Base-by-base conservation (phyloP, 1,140 invertebrate species). In the Tetranychus cinnabarinus region DNA sequence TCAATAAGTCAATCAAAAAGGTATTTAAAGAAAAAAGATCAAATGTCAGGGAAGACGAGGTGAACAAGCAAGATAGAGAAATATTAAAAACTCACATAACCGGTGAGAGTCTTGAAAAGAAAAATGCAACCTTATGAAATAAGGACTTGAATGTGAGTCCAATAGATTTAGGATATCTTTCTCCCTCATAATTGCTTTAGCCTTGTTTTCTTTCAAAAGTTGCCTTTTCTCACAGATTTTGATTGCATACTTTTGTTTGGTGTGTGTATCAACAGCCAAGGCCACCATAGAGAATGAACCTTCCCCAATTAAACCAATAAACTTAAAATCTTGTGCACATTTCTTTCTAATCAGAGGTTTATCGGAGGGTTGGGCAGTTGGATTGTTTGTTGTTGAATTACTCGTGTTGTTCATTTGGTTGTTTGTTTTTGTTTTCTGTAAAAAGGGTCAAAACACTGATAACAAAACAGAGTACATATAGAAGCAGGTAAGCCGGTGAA, bases 181-280 rank as follows among this genome's bases (percentile, higher is more conserved):
- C 70, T 96, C 91, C 46, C 91, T 77, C 71, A 84, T 85, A 42
- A 97, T 84, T 71, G 92, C 91, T 67, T 90, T 83, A 59, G 83
- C 82, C 73, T 97, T 97, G 67, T 84, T 86, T 72, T 97, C 90
- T 59, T 83, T 78, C 61, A 91, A 80, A 58, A 98, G 92, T 69
- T 90, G 83, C 13, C 79, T 75, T 73, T 97, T 97, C 65, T 93
- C 86, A 72, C 90, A 86, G 1, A 97, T 89, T 80, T 97, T 97
- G 69, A 97, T 93, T 75, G 91, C 92, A 82, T 83, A 91, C 76
- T 93, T 87, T 68, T 83, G 84, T 65, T 79, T 80, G 34, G 81
- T 84, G 68, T 86, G 83, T 56, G 93, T 83, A 34, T 60, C 37
- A 48, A 23, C 36, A 34, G 59, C 59, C 50, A 52, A 52, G 50